Base-by-base conservation (phyloP, 2,113 vertebrate species). In the Cyphomyrus plagiostoma region DNA sequence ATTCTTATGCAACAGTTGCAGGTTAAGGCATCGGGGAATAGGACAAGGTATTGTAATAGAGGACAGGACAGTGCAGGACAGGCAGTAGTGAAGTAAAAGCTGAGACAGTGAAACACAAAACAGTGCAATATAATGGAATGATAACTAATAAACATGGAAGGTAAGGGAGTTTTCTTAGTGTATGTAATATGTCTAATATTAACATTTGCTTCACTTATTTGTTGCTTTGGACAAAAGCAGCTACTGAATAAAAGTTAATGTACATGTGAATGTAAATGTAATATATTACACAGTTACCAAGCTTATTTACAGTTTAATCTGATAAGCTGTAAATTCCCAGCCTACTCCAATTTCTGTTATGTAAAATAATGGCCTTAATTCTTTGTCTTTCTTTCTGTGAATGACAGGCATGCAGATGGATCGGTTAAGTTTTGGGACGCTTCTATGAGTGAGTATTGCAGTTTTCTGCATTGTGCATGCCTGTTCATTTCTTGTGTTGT, bases 361-460 rank as follows among this genome's bases (percentile, higher is more conserved):
- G 21, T 84, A 48, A 48, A 45, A 46, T 48, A 42, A 48, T 84
- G 82, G 8, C 7, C 19, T 6, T 52, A 19, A 53, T 86, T 53
- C 13, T 3, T 49, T 1, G 0, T 89, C 89, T 88, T 53, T 1
- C 3, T 66, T 39, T 49, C 17, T 58, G 26, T 52, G 52, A 91
- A 87, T 53, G 86, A 89, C 93, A 99, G 98, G 91, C 98, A 99
- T 93, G 98, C 98, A 91, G 98, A 99, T 94, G 98, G 98, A 58
- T 98, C 98, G 8, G 92, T 99, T 92, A 99, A 99, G 91, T 99
- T 99, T 92, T 99, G 98, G 98, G 98, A 99, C 92, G 98, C 98
- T 6, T 99, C 98, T 94, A 98, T 97, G 94, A 94, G 97, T 98
- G 93, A 97, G 97, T 97, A 9, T 70, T 70, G 2, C 42, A 10